These are phyloP conservation scores for Daktulosphaira vitifoliae DNA, from an alignment of 1,140 invertebrate genomes.

Conservation along the genomic window DNA sequence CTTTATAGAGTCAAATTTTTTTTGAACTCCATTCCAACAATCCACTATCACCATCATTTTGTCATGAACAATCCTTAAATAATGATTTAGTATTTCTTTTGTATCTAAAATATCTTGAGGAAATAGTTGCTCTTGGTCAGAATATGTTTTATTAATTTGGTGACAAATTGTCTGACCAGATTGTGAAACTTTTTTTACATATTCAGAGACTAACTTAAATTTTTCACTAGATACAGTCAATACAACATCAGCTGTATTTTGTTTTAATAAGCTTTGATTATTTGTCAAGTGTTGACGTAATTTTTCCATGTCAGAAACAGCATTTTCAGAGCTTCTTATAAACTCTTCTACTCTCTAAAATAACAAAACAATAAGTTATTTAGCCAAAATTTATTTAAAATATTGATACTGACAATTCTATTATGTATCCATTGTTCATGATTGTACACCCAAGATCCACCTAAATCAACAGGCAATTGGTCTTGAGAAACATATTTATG, in stretches of 20 bases:
- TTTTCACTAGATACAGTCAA: constrained; percentile 37
- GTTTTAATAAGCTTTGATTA: constrained; percentile 34
- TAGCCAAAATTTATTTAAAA: too few species aligned
- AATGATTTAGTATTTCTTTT: constrained; percentile 48
- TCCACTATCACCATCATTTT: constrained; percentile 52
- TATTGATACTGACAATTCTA: constrained; percentile 64
- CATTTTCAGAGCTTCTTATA: constrained; percentile 47
- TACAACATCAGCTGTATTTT: constrained; percentile 38
- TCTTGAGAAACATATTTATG: constrained; percentile 59
- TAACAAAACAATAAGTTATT: constrained; percentile 12
- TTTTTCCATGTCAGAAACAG: constrained; percentile 49
- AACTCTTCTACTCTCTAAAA: constrained; percentile 55
- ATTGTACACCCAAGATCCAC: constrained; percentile 66
- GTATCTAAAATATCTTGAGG: constrained; percentile 53
- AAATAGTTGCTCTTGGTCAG: constrained; percentile 30
- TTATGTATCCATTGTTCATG: constrained; percentile 75
- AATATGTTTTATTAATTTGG: constrained; percentile 33
- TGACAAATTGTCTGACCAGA: constrained; percentile 41
- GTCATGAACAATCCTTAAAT: constrained; percentile 51
- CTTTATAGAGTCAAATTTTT: constrained; percentile 51
- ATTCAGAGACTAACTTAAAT: constrained; percentile 45
- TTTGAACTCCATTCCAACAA: constrained; percentile 53
- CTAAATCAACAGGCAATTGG: constrained; percentile 70
- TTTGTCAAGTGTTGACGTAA: constrained; percentile 46
- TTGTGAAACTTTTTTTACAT: constrained; percentile 43